These are phyloP conservation scores for western clawed frog (Xenopus tropicalis) DNA, from an alignment of 2,113 vertebrate genomes.

Conservation along the genomic window DNA sequence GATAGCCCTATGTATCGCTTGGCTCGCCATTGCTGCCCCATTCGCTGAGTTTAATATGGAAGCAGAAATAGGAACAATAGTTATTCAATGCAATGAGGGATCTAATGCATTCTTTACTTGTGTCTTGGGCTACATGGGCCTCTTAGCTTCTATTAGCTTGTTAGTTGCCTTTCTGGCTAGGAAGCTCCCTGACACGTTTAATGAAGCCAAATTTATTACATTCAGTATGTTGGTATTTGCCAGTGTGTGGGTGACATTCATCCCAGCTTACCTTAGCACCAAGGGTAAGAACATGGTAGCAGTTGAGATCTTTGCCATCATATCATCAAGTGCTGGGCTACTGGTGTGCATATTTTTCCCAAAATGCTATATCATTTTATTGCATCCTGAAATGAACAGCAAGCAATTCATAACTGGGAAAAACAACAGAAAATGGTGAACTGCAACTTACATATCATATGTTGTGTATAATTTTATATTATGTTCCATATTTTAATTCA, in stretches of 20 bases:
- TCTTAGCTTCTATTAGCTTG: slow-evolving; percentile 36
- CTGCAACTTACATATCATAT: no score
- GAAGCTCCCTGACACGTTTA: slow-evolving; percentile 47
- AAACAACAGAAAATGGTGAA: background rate
- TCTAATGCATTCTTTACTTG: slow-evolving; percentile 27
- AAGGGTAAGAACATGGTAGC: slow-evolving; percentile 41
- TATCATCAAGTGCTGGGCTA: slow-evolving; percentile 36
- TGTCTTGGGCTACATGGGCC: slow-evolving; percentile 39
- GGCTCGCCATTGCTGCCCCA: slow-evolving; percentile 38
- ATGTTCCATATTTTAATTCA: no score
- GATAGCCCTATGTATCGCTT: slow-evolving; percentile 36
- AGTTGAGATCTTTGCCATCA: slow-evolving; percentile 46
- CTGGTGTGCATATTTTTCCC: slow-evolving; percentile 34
- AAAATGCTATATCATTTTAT: slow-evolving; percentile 46
- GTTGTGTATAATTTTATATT: no score
- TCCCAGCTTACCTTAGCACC: slow-evolving; percentile 36
- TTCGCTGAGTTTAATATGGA: slow-evolving; percentile 30
- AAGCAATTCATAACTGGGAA: slow-evolving; percentile 32
- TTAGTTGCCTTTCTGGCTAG: slow-evolving; percentile 42
- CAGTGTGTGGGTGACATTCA: slow-evolving; percentile 41
- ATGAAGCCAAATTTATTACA: slow-evolving; percentile 48
- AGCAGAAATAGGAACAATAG: slow-evolving; percentile 19
- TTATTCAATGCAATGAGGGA: slow-evolving; percentile 44
- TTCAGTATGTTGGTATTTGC: slow-evolving; percentile 48
- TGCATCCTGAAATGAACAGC: slow-evolving; percentile 40